Evolutionary conservation across 2,888 invertebrate genomes (phyloP).

Genomic region (Thera britannica): DNA sequence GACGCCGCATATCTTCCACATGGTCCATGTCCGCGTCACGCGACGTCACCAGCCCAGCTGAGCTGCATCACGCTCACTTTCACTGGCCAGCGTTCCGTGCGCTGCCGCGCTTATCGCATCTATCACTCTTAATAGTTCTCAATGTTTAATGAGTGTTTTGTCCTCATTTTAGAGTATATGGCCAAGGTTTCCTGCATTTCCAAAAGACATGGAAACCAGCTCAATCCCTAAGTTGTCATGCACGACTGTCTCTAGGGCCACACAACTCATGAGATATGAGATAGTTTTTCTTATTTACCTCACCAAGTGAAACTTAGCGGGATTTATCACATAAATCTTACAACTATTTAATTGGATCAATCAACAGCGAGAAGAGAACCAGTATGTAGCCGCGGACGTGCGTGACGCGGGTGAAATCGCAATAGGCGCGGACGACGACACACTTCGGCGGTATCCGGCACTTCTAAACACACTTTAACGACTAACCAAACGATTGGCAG

Average conservation of each 20-base stretch:
- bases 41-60: constrained; percentile 72
- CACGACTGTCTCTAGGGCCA: neutral
- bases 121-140: constrained; percentile 3
- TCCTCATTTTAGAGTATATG: neutral
- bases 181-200: neutral
- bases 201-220: neutral
- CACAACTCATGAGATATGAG: neutral
- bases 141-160: constrained; percentile 8
- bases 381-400: constrained; percentile 68
- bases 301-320: constrained; percentile 4
- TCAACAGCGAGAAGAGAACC: constrained; percentile 58
- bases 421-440: constrained; percentile 61
- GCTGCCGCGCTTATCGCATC: constrained; percentile 37
- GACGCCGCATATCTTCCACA: constrained; percentile 83
- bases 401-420: constrained; percentile 81
- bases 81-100: constrained; percentile 57
- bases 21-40: constrained; percentile 78
- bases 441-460: constrained; percentile 71
- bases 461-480: constrained; percentile 41
- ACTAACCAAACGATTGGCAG: constrained; percentile 48
- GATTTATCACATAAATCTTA: constrained; percentile 50
- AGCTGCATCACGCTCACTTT: constrained; percentile 75
- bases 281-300: neutral
- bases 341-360: constrained; percentile 67
- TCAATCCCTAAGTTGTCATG: neutral